Percentiles rank a stretch among this genome's conserved stretches.
These are phyloP conservation scores for Bombus difficillimus DNA, from an alignment of 1,140 invertebrate species.

Conservation along the genomic window DNA sequence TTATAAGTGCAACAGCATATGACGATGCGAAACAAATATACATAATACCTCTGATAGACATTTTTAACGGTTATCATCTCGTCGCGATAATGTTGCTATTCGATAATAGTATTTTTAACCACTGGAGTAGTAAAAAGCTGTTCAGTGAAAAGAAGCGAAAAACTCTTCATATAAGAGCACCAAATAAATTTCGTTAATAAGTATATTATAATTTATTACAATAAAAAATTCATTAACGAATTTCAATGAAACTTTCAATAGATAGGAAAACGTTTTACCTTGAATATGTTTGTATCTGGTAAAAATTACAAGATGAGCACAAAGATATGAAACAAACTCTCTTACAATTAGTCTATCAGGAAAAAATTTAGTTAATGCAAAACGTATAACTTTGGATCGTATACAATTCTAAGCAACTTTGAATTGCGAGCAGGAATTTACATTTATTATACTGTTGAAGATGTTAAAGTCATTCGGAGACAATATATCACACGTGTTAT, in stretches of 20 bases:
- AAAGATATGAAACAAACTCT: too few relatives aligned
- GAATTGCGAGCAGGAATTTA: background rate
- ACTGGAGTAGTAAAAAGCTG: too few relatives aligned
- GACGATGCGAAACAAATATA: too few relatives aligned
- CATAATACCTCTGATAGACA: background rate
- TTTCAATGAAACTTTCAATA: background rate
- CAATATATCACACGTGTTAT: background rate
- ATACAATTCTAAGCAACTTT: background rate
- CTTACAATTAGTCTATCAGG: background rate
- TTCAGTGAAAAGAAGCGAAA: too few relatives aligned
- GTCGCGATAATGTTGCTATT: background rate
- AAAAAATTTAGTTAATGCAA: background rate
- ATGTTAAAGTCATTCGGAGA: background rate
- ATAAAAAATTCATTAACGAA: background rate
- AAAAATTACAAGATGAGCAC: too few relatives aligned
- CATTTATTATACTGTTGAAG: background rate
- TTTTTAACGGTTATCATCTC: background rate
- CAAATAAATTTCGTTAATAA: background rate
- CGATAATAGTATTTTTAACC: too few relatives aligned
- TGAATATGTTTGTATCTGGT: too few relatives aligned
- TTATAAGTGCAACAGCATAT: constrained; percentile 7
- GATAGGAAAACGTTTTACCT: background rate
- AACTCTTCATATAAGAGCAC: background rate
- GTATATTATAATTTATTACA: background rate
- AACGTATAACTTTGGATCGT: background rate